Base-by-base conservation (phyloP, 2,888 invertebrate species). In the Drosophila percnosoma region DNA sequence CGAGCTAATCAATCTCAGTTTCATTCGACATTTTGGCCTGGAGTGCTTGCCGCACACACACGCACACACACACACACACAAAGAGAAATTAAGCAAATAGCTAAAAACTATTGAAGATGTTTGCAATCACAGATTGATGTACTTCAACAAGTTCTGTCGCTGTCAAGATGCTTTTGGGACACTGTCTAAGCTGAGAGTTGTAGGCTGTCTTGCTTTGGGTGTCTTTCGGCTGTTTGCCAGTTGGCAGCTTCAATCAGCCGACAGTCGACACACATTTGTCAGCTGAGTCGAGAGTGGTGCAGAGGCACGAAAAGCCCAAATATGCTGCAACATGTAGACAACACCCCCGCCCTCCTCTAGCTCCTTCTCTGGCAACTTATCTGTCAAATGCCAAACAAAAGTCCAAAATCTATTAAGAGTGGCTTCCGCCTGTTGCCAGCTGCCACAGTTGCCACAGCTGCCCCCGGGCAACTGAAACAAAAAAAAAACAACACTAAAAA, bases 351-450 rank as follows among this genome's bases (percentile, higher is more conserved):
- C 0, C 34, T 4, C 6, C 8, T 13, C 7, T 1, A 24, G 8
- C 24, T 13, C 31, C 7, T 10, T 2, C 40, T 6, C 68, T 42
- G 67, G 53, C 74, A 80, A 78, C 81, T 82, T 80, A 82, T 82
- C 81, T 72, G 83, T 83, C 81, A 80, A 80, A 80, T 70, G 83
- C 75, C 83, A 83, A 82, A 78, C 77, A 75, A 69, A 83, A 80
- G 70, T 59, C 63, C 52, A 72, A 83, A 83, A 83, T 82, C 81
- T 80, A 82, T 82, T 82, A 82, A 73, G 75, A 83, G 62, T 59
- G 69, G 77, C 73, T 80, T 83, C 83, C 78, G 81, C 81, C 81
- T 79, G 80, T 70, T 80, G 73, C 73, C 78, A 72, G 63, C 61
- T 42, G 38, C 36, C 36, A 36, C 78, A 71, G 62, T 49, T 53